Base-by-base conservation (phyloP, 2,797 vertebrate species). In the Sebastes ruberrimus region DNA sequence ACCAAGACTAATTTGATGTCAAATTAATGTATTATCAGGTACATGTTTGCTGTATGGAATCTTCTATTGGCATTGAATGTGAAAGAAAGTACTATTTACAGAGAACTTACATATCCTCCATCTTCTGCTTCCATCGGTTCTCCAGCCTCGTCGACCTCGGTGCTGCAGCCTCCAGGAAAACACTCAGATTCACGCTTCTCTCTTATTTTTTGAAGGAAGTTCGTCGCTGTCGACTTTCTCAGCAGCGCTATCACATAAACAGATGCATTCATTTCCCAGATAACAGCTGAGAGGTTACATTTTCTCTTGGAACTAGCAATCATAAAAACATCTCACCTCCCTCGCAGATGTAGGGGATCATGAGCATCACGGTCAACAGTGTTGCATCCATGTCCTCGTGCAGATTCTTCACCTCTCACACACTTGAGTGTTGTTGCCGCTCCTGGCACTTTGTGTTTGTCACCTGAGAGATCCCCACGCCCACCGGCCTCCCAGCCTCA, bases 151-250 rank as follows among this genome's bases (percentile, higher is more conserved):
- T 62, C 90, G 81, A 77, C 80, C 78, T 94, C 95, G 30, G 78
- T 76, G 76, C 92, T 95, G 87, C 95, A 95, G 65, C 82, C 92
- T 63, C 79, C 93, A 25, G 81, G 83, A 65, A 82, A 89, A 89
- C 94, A 95, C 71, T 93, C 93, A 2, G 83, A 70, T 1, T 78
- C 63, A 30, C 90, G 88, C 68, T 84, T 94, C 71, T 93, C 89
- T 76, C 92, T 86, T 28, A 62, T 84, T 46, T 84, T 91, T 63
- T 89, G 90, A 61, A 95, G 88, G 84, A 95, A 95, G 74, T 92
- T 88, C 0, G 64, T 83, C 0, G 95, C 94, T 6, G 92, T 78
- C 0, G 94, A 94, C 84, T 95, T 96, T 65, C 83, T 92, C 78
- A 95, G 84, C 74, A 94, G 78, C 9, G 89, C 94, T 95, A 35